These are phyloP conservation scores for Oreortyx pictus DNA, from an alignment of 2,797 vertebrate genomes.

Conservation along the genomic window DNA sequence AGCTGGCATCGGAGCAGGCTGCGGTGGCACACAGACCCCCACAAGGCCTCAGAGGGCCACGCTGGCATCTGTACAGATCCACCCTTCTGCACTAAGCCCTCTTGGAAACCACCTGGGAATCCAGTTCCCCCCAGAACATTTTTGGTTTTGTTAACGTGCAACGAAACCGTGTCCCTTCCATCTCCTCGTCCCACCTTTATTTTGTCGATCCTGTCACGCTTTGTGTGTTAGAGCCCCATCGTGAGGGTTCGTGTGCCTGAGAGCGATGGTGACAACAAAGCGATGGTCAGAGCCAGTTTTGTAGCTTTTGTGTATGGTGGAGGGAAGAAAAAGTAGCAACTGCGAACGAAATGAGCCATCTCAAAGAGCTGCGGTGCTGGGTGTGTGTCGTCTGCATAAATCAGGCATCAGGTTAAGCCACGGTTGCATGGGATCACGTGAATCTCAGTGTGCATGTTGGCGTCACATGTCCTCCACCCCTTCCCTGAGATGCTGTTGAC, in stretches of 20 bases:
- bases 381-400: not conserved
- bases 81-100: not conserved
- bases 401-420: not conserved
- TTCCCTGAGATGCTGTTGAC: not conserved
- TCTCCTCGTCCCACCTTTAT: not conserved
- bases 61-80: not conserved
- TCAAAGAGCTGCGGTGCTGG: not conserved
- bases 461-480: not conserved
- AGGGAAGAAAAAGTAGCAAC: not conserved
- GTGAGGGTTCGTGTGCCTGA: not conserved
- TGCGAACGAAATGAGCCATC: not conserved
- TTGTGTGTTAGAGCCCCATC: not conserved
- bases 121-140: not conserved
- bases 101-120: not conserved
- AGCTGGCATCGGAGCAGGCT: not conserved
- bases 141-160: not conserved
- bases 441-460: not conserved
- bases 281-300: not conserved
- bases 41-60: not conserved
- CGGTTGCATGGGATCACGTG: not conserved
- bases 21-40: not conserved
- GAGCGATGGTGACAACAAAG: not conserved
- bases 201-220: not conserved
- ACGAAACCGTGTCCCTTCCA: not conserved
- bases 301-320: not conserved